Base-by-base conservation (phyloP, 2,888 invertebrate genomes). In the Lottia gigantea region DNA sequence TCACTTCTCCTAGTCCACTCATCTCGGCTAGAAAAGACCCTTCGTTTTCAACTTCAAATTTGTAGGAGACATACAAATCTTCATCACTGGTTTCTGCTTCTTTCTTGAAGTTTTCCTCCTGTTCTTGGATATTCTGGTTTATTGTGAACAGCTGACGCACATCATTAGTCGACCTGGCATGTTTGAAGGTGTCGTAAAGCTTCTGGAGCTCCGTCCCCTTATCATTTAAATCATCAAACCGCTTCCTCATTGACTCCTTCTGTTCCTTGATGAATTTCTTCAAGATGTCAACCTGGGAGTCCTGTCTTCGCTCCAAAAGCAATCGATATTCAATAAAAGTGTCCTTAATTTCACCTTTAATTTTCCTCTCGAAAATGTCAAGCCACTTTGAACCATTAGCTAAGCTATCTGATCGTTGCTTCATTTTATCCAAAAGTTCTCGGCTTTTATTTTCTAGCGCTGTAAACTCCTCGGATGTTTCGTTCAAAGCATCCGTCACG, bases 321-420 rank as follows among this genome's bases (percentile, higher is more conserved):
- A 85, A 78, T 69, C 84, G 76, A 66, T 82, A 85, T 65, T 85
- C 85, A 45, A 85, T 85, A 72, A 85, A 85, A 2, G 83, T 83
- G 70, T 85, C 85, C 68, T 84, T 84, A 45, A 85, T 84, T 62
- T 79, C 76, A 40, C 75, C 72, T 40, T 79, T 73, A 14, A 85
- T 67, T 55, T 82, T 80, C 31, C 84, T 74, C 68, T 85, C 85
- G 11, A 80, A 74, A n/a, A 85, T 71, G 67, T 85, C 85, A 12
- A 85, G 74, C n/a, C 82, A 76, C 70, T 85, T 85, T 6, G 84
- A 84, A 4, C 81, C 80, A 71, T 84, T 85, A 11, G 82, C 84
- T 11, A 85, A 74, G 11, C 79, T 71, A 66, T 85, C 84, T 26
- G 83, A 81, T 63, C 83, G 68, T 2, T 68, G 62, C 72, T 81